Base-by-base conservation (phyloP, 1,140 invertebrate species). In the Nasonia giraulti region DNA sequence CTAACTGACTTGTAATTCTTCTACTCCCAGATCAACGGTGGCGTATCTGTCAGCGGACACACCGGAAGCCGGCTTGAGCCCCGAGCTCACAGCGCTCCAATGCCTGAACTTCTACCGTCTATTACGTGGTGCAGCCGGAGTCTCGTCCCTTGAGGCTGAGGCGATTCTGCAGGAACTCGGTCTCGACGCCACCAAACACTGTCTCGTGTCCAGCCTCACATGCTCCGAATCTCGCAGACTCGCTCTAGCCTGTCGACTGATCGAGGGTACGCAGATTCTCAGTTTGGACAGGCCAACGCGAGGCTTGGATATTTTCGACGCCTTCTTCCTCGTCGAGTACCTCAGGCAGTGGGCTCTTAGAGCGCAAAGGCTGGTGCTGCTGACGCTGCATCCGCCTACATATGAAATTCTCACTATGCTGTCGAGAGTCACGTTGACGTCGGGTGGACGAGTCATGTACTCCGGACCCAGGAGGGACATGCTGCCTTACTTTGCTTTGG, bases 341-440 rank as follows among this genome's bases (percentile, higher is more conserved):
- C 92, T 99, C 66, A 95, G 98, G 79, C 97, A 98, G 90, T 99
- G 98, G 98, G 97, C 97, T 0, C 95, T 95, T 76, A 95, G 96
- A 31, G 96, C 96, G 77, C 92, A 95, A 1, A 94, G 97, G 87
- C 96, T 98, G 73, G 97, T 98, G 1, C 95, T 99, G n/a, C 94
- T 99, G 90, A 98, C 98, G 0, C 93, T 99, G 14, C 97, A 98
- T 91, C 98, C 98, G 31, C 97, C 98, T 0, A 99, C 98, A 0
- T 98, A 98, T 90, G 98, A 99, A 93, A 98, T 99, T 84, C 96
- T 99, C 82, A 98, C 97, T 11, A 99, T 99, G 98, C 95, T 99
- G 71, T 97, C 97, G 0, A 94, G 95, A 93, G 97, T 98, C 14
- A 94, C 97, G 10, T 91, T 99, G 73, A 95, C 99, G 75, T 98